Conservation (phyloP, 2,113 vertebrate species). For the Bothrops jararaca region DNA sequence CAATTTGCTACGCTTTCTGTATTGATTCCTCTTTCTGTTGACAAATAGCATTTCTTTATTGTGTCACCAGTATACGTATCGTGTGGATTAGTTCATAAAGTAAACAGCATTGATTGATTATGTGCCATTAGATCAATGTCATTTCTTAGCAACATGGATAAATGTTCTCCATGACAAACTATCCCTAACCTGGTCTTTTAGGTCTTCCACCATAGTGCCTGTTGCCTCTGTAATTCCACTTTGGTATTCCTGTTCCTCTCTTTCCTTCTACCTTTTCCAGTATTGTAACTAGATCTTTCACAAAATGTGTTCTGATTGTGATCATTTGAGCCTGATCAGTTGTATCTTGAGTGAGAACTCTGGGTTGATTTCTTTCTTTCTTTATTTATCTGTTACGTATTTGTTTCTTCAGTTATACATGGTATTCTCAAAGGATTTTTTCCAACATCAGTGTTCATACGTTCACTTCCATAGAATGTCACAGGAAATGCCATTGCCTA, state of each 20-base stretch:
- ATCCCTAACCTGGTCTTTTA: not conserved
- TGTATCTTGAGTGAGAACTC: not conserved
- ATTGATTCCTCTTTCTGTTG: not conserved
- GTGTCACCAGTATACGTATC: not conserved
- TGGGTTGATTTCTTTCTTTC: not conserved
- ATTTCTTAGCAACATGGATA: not conserved
- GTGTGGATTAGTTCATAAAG: not conserved
- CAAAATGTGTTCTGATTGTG: not conserved
- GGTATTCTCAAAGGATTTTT: not conserved
- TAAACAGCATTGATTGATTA: not conserved
- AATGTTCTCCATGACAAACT: not conserved
- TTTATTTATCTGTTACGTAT: not conserved
- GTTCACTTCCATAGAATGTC: not conserved
- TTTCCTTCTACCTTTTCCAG: not conserved
- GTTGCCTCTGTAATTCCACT: not conserved
- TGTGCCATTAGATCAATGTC: not conserved
- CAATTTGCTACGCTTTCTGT: not conserved
- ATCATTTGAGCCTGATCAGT: not conserved
- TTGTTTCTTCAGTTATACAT: not conserved
- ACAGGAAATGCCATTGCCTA: not conserved
- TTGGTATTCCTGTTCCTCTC: not conserved
- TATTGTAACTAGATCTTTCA: not conserved
- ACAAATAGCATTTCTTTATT: not conserved
- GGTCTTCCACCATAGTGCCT: not conserved
- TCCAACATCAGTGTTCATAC: not conserved